These are phyloP conservation scores for Pachydiplax longipennis DNA, from an alignment of 2,888 invertebrate species.

Conservation along the genomic window DNA sequence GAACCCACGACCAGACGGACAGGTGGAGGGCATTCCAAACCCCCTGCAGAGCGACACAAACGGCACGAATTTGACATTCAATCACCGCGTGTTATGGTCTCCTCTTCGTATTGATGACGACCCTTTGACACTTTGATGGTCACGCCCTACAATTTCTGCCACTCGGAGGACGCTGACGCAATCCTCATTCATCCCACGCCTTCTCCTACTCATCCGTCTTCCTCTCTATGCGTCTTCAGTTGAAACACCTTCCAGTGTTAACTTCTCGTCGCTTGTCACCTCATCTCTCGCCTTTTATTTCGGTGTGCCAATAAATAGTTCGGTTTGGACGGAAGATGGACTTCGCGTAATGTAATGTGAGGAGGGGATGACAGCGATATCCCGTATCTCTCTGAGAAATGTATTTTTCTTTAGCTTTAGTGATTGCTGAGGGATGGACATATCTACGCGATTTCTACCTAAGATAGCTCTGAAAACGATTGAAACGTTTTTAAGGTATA, in stretches of 20 bases:
- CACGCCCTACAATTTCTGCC: neutral
- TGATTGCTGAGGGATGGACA: no score
- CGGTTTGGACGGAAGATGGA: no score
- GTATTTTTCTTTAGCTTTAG: no score
- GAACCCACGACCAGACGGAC: neutral
- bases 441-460: no score
- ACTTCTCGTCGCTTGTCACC: neutral
- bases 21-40: neutral
- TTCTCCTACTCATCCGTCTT: neutral
- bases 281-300: neutral
- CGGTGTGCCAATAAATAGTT: neutral
- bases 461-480: no score
- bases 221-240: neutral
- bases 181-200: no score
- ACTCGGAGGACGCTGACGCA: neutral
- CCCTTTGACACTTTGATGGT: neutral
- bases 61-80: constrained; percentile 1
- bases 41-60: neutral
- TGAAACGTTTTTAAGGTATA: no score
- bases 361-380: no score
- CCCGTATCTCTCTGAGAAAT: no score
- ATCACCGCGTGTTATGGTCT: neutral
- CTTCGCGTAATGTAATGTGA: no score
- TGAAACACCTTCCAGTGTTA: neutral
- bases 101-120: neutral